Evolutionary conservation across 2,113 vertebrate genomes (phyloP).

Genomic region (Candoia aspera): DNA sequence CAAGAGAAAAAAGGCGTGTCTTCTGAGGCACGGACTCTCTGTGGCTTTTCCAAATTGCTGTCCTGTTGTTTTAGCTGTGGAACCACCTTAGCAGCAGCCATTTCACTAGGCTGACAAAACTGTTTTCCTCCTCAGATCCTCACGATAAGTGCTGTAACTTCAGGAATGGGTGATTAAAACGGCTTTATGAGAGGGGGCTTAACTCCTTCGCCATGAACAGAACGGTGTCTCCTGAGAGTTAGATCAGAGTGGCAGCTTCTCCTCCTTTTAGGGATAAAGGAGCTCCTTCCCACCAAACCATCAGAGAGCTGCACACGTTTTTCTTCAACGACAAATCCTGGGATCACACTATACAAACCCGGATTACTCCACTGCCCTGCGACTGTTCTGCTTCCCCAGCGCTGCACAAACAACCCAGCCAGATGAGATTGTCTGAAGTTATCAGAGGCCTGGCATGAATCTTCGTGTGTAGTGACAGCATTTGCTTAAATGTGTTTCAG

Average conservation of each 20-base stretch:
- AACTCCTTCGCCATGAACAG: not conserved
- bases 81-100: not conserved
- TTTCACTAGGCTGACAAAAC: not conserved
- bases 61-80: not conserved
- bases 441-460: not conserved
- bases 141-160: not conserved
- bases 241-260: not conserved
- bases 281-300: not conserved
- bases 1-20: not conserved
- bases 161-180: not conserved
- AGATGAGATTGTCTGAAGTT: not conserved
- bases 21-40: not conserved
- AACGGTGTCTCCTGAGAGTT: not conserved
- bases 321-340: not conserved
- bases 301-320: too few species aligned
- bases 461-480: slow-evolving; percentile 4
- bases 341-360: not conserved
- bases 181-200: not conserved
- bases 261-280: not conserved
- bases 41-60: not conserved
- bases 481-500: slow-evolving; percentile 12
- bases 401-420: not conserved
- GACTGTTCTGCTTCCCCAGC: not conserved
- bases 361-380: not conserved
- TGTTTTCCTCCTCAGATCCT: not conserved